Conservation (phyloP, 1,140 invertebrate genomes). For the Calosoma granatense region DNA sequence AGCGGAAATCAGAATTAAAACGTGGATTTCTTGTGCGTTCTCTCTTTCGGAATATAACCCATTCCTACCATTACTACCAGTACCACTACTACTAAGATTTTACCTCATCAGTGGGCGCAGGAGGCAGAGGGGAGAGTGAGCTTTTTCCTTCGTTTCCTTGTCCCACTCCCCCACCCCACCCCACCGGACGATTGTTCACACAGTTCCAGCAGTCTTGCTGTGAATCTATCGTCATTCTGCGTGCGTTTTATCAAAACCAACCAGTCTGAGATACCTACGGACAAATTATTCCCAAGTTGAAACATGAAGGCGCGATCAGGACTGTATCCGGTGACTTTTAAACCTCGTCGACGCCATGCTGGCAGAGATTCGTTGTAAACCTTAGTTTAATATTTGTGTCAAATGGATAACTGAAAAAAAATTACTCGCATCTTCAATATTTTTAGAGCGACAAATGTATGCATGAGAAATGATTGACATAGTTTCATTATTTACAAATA, state of each 20-base stretch:
- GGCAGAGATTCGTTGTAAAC: not conserved
- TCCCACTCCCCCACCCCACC: too few relatives aligned
- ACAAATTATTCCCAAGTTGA: constrained; percentile 31
- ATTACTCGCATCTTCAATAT: too few relatives aligned
- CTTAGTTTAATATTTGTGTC: too few relatives aligned
- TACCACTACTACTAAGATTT: too few relatives aligned
- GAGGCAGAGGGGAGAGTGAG: constrained; percentile 16
- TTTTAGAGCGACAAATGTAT: too few relatives aligned
- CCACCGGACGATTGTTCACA: too few relatives aligned
- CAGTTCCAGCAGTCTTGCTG: too few relatives aligned
- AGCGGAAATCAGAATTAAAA: constrained; percentile 34
- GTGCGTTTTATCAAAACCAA: constrained; percentile 30
- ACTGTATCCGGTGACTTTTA: not conserved
- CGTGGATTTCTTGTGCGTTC: constrained; percentile 30
- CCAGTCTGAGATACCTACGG: constrained; percentile 14
- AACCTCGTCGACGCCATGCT: too few relatives aligned
- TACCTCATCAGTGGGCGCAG: too few relatives aligned
- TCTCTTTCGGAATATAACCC: not conserved
- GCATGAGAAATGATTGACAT: too few relatives aligned
- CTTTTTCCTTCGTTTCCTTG: constrained; percentile 4
- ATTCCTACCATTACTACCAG: not conserved
- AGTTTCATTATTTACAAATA: too few relatives aligned
- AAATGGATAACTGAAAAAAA: too few relatives aligned
- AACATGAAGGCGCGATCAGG: not conserved
- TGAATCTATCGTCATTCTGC: constrained; percentile 33